Conservation (phyloP, 2,113 vertebrate species). For the Reinhardtius hippoglossoides region DNA sequence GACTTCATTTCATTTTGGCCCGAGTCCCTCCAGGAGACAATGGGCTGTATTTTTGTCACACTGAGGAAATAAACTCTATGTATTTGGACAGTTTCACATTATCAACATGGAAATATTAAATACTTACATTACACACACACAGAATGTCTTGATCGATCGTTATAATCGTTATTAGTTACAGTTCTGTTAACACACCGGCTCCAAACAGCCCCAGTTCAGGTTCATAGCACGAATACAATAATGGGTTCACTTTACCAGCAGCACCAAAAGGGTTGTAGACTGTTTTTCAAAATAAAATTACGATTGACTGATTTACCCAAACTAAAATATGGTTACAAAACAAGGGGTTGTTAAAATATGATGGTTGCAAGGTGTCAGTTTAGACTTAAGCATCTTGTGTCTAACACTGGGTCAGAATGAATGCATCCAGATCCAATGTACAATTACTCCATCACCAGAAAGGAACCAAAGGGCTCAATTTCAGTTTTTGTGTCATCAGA, state of each 20-base stretch:
- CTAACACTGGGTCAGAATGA: neutral
- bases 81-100: no score
- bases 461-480: no score
- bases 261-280: no score
- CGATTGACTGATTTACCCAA: neutral
- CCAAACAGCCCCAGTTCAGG: neutral
- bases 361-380: neutral
- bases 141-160: no score
- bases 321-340: neutral
- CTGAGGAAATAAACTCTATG: neutral
- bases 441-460: no score
- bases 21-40: constrained; percentile 18
- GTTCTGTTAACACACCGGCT: neutral
- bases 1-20: constrained; percentile 52
- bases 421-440: no score
- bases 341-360: no score
- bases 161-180: neutral
- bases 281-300: no score
- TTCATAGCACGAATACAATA: neutral
- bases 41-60: constrained; percentile 3
- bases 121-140: no score
- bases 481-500: no score
- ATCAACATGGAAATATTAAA: no score
- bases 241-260: neutral
- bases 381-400: neutral